Percentiles rank a stretch among this genome's conserved stretches.
phyloP scores from a whole-genome alignment of 2,113 vertebrate species.

The Pao palembangensis region DNA sequence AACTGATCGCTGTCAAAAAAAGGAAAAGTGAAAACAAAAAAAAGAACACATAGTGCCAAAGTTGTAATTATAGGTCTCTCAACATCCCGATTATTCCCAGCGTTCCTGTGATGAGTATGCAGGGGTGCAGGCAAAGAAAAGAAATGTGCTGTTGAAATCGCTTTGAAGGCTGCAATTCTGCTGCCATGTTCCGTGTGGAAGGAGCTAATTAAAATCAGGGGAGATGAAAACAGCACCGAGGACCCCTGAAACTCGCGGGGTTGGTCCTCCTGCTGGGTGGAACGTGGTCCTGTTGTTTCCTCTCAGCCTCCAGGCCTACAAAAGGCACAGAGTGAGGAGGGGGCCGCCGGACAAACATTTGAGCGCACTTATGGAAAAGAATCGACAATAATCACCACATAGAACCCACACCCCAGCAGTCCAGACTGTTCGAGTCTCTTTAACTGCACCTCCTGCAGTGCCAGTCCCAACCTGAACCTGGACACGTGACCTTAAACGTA shows the following conservation, averaged over 20 bases:
- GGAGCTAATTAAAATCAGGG: conserved; percentile 65
- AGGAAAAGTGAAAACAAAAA: conserved; percentile 34
- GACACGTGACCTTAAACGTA: neutral
- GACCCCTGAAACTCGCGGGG: conserved; percentile 25
- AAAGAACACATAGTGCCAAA: neutral
- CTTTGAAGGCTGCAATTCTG: conserved; percentile 63
- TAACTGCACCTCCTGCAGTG: neutral
- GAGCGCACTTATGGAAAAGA: too few species aligned
- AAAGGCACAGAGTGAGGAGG: neutral
- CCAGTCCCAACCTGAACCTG: too few species aligned
- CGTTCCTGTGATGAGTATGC: conserved; percentile 32
- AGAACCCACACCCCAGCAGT: too few species aligned
- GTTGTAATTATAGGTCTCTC: conserved; percentile 69
- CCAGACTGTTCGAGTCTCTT: too few species aligned
- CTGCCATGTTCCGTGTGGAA: conserved; percentile 56
- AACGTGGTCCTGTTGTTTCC: conserved; percentile 42
- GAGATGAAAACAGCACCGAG: conserved; percentile 7
- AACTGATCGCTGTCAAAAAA: conserved; percentile 45
- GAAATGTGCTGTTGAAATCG: conserved; percentile 51
- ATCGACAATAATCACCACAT: too few species aligned
- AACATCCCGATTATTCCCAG: conserved; percentile 52
- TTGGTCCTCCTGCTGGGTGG: conserved; percentile 17
- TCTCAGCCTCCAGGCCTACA: conserved; percentile 27
- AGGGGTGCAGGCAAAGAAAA: conserved; percentile 34
- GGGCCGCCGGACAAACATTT: neutral